These are phyloP conservation scores for Neolamprologus sp. DNA, from an alignment of 2,113 vertebrate genomes.

Conservation along the genomic window DNA sequence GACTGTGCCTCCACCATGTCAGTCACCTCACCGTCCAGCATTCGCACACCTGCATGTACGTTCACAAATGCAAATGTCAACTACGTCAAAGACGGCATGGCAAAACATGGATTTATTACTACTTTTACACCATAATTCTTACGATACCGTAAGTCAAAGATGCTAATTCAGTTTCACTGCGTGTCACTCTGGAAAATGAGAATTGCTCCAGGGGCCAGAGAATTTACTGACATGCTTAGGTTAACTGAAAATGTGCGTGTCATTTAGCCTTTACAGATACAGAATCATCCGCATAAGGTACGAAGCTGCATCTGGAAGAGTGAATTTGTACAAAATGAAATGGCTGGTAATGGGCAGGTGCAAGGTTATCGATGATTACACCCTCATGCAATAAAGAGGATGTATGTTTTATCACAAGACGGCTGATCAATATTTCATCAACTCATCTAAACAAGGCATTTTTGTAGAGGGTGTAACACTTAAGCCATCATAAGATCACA, in stretches of 20 bases:
- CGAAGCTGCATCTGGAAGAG: not conserved
- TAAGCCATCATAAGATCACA: not conserved
- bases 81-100: not conserved
- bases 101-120: not conserved
- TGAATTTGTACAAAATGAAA: not conserved
- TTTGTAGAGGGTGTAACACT: not conserved
- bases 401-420: not conserved
- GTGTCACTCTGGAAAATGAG: not conserved
- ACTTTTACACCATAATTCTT: not conserved
- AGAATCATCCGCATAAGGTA: not conserved
- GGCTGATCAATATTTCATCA: not conserved
- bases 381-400: not conserved
- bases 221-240: not conserved
- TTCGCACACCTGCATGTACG: conserved; percentile 79
- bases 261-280: not conserved
- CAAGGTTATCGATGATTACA: not conserved
- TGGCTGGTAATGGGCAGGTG: not conserved
- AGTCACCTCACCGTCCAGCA: conserved; percentile 97
- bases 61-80: not conserved
- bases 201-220: not conserved
- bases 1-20: conserved; percentile 96
- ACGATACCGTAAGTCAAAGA: not conserved
- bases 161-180: not conserved
- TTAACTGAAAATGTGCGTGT: not conserved
- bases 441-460: not conserved